A percentile compares a stretch with the other conserved stretches of the same genome.
phyloP scores from a whole-genome alignment of 2,797 vertebrate species.

The Sebastes minor region DNA sequence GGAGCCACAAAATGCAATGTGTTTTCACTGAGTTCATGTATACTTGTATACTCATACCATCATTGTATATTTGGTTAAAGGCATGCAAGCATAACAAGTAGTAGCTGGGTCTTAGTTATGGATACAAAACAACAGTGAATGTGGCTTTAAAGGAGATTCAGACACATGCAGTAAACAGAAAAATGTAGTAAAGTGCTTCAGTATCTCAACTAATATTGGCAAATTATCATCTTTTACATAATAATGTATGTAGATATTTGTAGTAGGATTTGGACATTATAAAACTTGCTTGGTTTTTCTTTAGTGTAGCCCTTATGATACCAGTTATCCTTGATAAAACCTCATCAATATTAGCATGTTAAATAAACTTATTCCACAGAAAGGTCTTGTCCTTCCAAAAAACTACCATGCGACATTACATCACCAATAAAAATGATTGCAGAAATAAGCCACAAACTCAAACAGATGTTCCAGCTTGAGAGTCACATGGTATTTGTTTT shows the following conservation, averaged over 20 bases:
- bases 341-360: background rate
- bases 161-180: background rate
- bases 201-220: background rate
- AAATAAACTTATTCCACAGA: slow-evolving; percentile 3
- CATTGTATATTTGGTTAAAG: too few species aligned
- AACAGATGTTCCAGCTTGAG: background rate
- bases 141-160: background rate
- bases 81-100: background rate
- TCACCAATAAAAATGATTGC: slow-evolving; percentile 4
- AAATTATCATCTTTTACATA: background rate
- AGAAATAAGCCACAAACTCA: background rate
- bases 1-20: too few species aligned
- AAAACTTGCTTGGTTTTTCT: background rate
- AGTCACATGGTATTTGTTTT: background rate
- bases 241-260: background rate
- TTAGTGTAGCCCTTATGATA: background rate
- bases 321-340: background rate
- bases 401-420: background rate
- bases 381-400: background rate
- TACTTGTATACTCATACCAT: too few species aligned
- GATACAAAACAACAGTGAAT: background rate
- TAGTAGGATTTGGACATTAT: background rate
- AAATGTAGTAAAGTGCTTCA: background rate
- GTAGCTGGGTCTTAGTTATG: background rate
- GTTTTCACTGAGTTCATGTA: too few species aligned